Base-by-base conservation (phyloP, 2,888 invertebrate species). In the Parascotia fuliginaria region DNA sequence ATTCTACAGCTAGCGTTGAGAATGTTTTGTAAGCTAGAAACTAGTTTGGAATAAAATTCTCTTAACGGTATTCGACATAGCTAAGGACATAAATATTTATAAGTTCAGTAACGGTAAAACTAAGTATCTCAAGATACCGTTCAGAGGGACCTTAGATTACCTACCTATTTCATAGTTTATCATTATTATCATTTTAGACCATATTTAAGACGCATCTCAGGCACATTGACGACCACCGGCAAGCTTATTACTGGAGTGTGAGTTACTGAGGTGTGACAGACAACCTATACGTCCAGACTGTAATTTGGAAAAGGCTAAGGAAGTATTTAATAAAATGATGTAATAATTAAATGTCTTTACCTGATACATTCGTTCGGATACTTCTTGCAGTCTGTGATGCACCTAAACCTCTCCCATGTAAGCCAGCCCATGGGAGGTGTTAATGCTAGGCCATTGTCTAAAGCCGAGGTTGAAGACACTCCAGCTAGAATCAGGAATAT, bases 381-480 rank as follows among this genome's bases (percentile, higher is more conserved):
- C 40, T 89, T 89, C 24, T 88, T 82, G 77, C 95, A 95, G 77
- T 95, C 94, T 0, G 89, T 93, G 55, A 94, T 92, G 72, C 95
- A 95, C 14, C 94, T 80, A 73, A 94, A 95, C 53, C 95, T 77
- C 67, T 95, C 93, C 95, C 95, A 95, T 0, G 95, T 93, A 63
- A 95, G 87, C 95, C 95, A 95, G 27, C 95, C 95, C 95, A 95
- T 95, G 0, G 95, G 95, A 0, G 95, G 95, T 1, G 94, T 95
- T 44, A 89, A 71, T 0, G 94, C 95, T 36, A 95, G 75, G 0
- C 95, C 95, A 78, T 95, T 95, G 60, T 95, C 92, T 46, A 95
- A 73, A 0, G 83, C 77, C 19, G 65, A 36, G 9, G 52, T 57
- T 1, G 71, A 53, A 1, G 77, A 55, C 9, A 79, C 27, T 4